Evolutionary conservation across 2,888 invertebrate species (phyloP), one percentile per base, ranked within the genome.

Genomic region (Sympetrum striolatum): DNA sequence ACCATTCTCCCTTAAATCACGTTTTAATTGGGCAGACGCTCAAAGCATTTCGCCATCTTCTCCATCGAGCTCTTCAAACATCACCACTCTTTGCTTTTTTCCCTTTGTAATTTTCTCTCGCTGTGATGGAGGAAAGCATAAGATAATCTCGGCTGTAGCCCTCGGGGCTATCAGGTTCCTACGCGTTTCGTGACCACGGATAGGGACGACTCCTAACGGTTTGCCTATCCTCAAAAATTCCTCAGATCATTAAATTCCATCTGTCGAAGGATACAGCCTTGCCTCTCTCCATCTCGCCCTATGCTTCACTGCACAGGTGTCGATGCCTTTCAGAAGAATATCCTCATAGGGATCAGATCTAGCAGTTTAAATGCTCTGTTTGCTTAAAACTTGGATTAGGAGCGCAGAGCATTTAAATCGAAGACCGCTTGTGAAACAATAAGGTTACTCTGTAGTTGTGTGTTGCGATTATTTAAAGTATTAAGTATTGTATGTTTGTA

Each of bases 191-290:
- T 86, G 86, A 86, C 86, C 86, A 86, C 86, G 37, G 86, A 86
- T 86, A 86, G 86, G 58, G 86, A 64, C 86, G 58, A 37, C 37
- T 60, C 60, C 58, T 86, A 86, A 86, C 86, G 86, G 86, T 86
- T 86, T 53, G 39, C 86, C 86, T 86, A 86, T 86, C 64, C 86
- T 86, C 86, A 60, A 86, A 73, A 86, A 86, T 86, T 86, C 86
- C 37, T 37, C 60, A 37, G 35, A 35, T 60, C 86, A 86, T 86
- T 86, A 86, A 60, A 86, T 86, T 86, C 86, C 86, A 64, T 82
- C 58, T 53, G 58, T 58, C 58, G 35, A 35, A 60, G 37, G 37
- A n/a, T 25, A n/a, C 15, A 60, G 60, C n/a, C 14, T 37, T 22
- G 25, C 44, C 81, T 44, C 81, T 44, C 12, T 39, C n/a, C 39